phyloP scores from a whole-genome alignment of 2,797 vertebrate species.

The Pseudomugil tenellus region DNA sequence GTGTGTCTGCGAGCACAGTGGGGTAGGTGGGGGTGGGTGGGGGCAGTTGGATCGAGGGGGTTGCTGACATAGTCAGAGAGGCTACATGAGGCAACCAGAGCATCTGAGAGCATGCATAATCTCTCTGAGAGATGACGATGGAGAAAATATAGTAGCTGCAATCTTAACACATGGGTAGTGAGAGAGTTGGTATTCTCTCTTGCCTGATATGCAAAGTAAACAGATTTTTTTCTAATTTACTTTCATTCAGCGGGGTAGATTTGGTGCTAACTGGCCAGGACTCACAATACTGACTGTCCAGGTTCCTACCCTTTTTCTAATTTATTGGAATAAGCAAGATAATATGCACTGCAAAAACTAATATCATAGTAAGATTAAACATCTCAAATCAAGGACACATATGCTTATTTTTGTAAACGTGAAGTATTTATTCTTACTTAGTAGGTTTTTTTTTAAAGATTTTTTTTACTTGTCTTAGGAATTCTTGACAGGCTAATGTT shows the following conservation, averaged over 20 bases:
- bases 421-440: too few species aligned
- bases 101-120: slow-evolving; percentile 64
- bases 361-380: too few species aligned
- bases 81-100: slow-evolving; percentile 61
- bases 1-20: slow-evolving; percentile 21
- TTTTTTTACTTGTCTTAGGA: too few species aligned
- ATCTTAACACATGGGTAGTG: slow-evolving; percentile 23
- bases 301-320: background rate
- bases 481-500: too few species aligned
- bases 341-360: too few species aligned
- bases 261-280: background rate
- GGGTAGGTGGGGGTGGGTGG: background rate
- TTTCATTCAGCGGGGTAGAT: background rate
- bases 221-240: background rate
- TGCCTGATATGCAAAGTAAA: background rate
- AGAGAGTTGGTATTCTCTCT: slow-evolving; percentile 1
- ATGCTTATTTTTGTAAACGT: too few species aligned
- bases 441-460: too few species aligned
- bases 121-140: slow-evolving; percentile 51
- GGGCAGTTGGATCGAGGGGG: background rate
- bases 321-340: background rate
- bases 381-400: too few species aligned
- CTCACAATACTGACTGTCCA: background rate
- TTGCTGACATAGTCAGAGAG: slow-evolving; percentile 43
- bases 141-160: slow-evolving; percentile 41